These are phyloP conservation scores for Troides helena DNA, from an alignment of 2,888 invertebrate species.

Conservation along the genomic window DNA sequence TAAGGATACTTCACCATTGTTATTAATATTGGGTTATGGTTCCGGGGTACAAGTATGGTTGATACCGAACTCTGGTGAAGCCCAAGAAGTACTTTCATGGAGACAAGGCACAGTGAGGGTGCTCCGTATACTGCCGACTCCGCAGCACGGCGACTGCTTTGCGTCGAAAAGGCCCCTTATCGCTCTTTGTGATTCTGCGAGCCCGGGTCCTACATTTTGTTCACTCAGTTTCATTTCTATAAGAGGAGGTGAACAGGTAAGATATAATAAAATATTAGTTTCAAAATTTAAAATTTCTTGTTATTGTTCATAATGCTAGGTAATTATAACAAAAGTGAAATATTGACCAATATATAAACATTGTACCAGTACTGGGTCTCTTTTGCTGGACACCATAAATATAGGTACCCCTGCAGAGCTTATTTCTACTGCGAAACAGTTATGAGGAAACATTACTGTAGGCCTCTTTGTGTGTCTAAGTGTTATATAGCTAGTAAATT, in stretches of 20 bases:
- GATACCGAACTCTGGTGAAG: conserved; percentile 93
- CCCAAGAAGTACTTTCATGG: conserved; percentile 96
- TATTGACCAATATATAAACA: too few species aligned
- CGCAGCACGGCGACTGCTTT: conserved; percentile 87
- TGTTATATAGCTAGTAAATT: too few species aligned
- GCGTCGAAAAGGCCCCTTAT: conserved; percentile 91
- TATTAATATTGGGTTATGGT: conserved; percentile 87
- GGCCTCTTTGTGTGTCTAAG: too few species aligned
- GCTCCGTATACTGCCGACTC: conserved; percentile 91
- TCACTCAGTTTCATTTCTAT: conserved; percentile 92
- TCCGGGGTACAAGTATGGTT: conserved; percentile 87
- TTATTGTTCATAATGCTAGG: background rate
- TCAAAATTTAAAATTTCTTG: background rate
- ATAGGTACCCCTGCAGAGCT: too few species aligned
- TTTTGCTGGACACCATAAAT: too few species aligned
- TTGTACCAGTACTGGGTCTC: too few species aligned
- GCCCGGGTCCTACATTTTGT: conserved; percentile 88
- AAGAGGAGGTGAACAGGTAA: conserved; percentile 87
- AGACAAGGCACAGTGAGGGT: conserved; percentile 93
- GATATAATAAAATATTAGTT: conserved; percentile 16
- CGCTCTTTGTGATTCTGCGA: conserved; percentile 92
- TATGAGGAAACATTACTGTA: too few species aligned
- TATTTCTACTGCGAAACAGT: too few species aligned
- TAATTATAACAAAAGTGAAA: too few species aligned
- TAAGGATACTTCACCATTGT: conserved; percentile 87